phyloP scores from a whole-genome alignment of 2,888 invertebrate species.

The Listrodromus nycthemerus region DNA sequence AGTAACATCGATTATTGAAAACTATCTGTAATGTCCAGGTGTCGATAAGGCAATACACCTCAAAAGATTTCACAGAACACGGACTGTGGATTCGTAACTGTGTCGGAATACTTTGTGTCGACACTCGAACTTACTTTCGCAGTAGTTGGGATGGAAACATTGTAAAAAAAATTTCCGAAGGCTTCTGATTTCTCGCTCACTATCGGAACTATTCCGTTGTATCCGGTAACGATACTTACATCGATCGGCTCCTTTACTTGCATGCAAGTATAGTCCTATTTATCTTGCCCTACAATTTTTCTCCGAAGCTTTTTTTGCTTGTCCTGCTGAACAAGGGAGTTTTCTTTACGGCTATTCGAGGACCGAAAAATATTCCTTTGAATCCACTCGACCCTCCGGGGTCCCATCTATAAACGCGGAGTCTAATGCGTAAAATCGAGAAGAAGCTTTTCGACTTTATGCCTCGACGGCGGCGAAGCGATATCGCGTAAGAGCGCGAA shows the following conservation, averaged over 20 bases:
- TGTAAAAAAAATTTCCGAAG: background rate
- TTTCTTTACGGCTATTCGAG: conserved; percentile 13
- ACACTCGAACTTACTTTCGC: background rate
- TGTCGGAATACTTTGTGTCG: conserved; percentile 27
- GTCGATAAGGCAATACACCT: conserved; percentile 32
- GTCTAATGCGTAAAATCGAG: conserved; percentile 63
- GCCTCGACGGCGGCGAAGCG: conserved; percentile 39
- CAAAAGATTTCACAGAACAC: conserved; percentile 7
- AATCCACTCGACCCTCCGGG: conserved; percentile 61
- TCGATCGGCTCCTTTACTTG: too few relatives aligned
- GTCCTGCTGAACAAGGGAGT: background rate
- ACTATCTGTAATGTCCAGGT: conserved; percentile 52
- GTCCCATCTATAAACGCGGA: conserved; percentile 48
- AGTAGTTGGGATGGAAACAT: conserved; percentile 26
- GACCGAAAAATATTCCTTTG: conserved; percentile 57
- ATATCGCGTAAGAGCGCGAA: conserved; percentile 35
- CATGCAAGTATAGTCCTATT: background rate
- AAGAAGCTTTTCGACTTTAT: conserved; percentile 63
- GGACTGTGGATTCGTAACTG: conserved; percentile 25
- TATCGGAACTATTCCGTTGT: too few relatives aligned
- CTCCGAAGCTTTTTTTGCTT: background rate
- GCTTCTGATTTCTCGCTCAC: too few relatives aligned
- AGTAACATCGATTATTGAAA: too few relatives aligned
- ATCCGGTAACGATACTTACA: too few relatives aligned
- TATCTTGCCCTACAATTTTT: background rate